These are phyloP conservation scores for Apolygus lucorum DNA, from an alignment of 1,140 invertebrate genomes.

Conservation along the genomic window DNA sequence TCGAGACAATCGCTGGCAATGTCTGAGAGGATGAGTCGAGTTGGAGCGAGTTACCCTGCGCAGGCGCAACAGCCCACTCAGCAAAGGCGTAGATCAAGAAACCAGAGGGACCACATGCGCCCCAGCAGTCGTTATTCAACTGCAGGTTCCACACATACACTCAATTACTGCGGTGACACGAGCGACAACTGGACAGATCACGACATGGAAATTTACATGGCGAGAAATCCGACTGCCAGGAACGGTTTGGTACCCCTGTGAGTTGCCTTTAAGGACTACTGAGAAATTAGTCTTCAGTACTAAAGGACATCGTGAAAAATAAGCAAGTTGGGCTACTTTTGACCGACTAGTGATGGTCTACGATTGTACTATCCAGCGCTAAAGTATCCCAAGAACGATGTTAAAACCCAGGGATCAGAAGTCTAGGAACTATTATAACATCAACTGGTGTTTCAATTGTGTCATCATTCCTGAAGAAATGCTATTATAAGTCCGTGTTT, in stretches of 20 bases:
- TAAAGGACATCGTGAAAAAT: no score
- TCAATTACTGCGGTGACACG: conserved; percentile 72
- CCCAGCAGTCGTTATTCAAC: conserved; percentile 49
- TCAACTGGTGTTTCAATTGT: no score
- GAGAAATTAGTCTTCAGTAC: no score
- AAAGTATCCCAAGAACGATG: no score
- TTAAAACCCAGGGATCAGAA: no score
- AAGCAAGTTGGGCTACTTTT: no score
- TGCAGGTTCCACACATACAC: conserved; percentile 63
- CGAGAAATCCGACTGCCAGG: conserved; percentile 75
- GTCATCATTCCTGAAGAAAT: no score
- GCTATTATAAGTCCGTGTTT: no score
- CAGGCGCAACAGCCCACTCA: conserved; percentile 43
- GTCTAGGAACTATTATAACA: no score
- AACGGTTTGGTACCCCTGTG: conserved; percentile 56
- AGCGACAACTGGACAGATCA: conserved; percentile 91
- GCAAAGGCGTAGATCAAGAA: conserved; percentile 52
- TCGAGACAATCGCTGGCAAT: conserved; percentile 70
- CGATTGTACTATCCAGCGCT: no score
- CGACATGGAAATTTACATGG: conserved; percentile 91
- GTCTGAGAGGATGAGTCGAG: conserved; percentile 65
- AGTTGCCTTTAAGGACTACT: no score
- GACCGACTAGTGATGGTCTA: no score
- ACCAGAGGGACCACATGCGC: conserved; percentile 21
- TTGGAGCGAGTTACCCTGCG: conserved; percentile 47